Evolutionary conservation across 2,113 vertebrate species (phyloP).

Genomic region (Hiodon alosoides): DNA sequence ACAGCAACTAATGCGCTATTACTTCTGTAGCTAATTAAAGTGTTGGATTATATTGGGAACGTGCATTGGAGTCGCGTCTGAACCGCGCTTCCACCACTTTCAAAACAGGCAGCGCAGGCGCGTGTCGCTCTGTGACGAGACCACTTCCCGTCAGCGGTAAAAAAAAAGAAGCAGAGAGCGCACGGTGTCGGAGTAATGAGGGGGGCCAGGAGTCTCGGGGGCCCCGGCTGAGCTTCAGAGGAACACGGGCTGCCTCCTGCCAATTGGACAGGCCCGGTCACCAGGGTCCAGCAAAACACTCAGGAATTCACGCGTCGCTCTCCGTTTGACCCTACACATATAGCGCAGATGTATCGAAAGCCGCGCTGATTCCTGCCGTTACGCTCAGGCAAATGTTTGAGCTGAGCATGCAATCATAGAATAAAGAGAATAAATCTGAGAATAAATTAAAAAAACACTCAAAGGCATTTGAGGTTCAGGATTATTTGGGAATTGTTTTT

Average conservation of each 20-base stretch:
- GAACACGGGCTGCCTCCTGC: background rate
- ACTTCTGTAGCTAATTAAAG: constrained; percentile 36
- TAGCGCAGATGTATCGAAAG: background rate
- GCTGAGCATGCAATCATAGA: background rate
- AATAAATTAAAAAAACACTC: background rate
- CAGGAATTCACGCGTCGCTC: background rate
- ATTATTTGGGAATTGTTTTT: background rate
- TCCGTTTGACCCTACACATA: background rate
- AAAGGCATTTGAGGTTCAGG: background rate
- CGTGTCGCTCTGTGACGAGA: too few species aligned
- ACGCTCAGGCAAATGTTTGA: background rate
- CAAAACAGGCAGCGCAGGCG: too few species aligned
- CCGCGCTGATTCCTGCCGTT: background rate
- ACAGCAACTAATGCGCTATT: constrained; percentile 36
- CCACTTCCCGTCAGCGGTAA: too few species aligned
- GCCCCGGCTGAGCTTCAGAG: background rate
- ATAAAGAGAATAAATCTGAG: background rate
- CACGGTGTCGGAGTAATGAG: background rate
- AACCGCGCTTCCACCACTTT: too few species aligned
- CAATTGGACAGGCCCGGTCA: background rate
- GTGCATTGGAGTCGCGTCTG: background rate
- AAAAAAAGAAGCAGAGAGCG: too few species aligned
- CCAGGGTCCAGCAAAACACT: background rate
- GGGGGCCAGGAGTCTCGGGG: background rate
- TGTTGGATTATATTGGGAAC: constrained; percentile 11